Percentiles rank a stretch among this genome's conserved stretches.
Evolutionary conservation across 2,113 vertebrate species (phyloP).

Genomic region (Cyprinodon variegatus): DNA sequence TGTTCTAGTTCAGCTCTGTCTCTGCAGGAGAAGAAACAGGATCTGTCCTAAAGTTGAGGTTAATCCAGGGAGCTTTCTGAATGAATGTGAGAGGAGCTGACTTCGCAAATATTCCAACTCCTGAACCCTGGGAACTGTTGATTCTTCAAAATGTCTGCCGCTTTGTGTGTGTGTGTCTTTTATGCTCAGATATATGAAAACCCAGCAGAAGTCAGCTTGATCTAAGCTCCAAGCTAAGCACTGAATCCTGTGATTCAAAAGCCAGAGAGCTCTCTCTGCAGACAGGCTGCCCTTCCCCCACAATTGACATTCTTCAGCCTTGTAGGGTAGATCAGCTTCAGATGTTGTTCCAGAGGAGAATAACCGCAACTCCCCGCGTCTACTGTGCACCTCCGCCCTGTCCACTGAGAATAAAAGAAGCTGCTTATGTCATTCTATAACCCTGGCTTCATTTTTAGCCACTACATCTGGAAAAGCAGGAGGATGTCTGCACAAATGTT

Average conservation of each 20-base stretch:
- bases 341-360: conserved; percentile 47
- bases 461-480: conserved; percentile 32
- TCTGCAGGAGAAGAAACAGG: conserved; percentile 51
- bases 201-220: background rate
- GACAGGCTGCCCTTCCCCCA: conserved; percentile 42
- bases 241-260: conserved; percentile 18
- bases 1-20: conserved; percentile 18
- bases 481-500: conserved; percentile 3
- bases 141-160: conserved; percentile 55
- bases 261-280: conserved; percentile 23
- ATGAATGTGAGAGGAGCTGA: conserved; percentile 65
- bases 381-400: conserved; percentile 29
- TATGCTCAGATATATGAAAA: background rate
- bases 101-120: conserved; percentile 59
- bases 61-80: conserved; percentile 52
- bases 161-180: background rate
- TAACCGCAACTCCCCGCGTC: conserved; percentile 21
- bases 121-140: conserved; percentile 62
- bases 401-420: conserved; percentile 19
- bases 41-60: conserved; percentile 51
- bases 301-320: conserved; percentile 74
- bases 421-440: conserved; percentile 10
- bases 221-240: conserved; percentile 8
- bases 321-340: conserved; percentile 69
- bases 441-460: background rate